Conservation (phyloP, 2,888 invertebrate genomes). For the Diarsia brunnea region DNA sequence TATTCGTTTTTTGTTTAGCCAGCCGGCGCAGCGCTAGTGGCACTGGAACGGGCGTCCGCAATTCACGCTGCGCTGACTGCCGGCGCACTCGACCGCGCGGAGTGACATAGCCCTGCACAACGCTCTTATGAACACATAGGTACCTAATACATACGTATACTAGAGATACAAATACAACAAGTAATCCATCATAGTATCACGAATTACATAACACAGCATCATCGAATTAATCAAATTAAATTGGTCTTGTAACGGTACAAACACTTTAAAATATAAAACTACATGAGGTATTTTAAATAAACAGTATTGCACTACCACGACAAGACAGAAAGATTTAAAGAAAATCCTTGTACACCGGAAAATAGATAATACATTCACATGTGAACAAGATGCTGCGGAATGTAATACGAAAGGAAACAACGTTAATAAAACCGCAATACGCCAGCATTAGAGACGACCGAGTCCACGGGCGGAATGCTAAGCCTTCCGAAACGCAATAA, state of each 20-base stretch:
- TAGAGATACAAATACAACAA: slow-evolving; percentile 24
- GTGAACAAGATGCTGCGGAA: slow-evolving; percentile 76
- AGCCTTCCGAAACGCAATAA: slow-evolving; percentile 82
- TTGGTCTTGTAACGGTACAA: neutral
- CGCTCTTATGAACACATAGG: slow-evolving; percentile 60
- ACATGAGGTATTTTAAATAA: slow-evolving; percentile 21
- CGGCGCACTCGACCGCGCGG: slow-evolving; percentile 72
- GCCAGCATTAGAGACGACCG: slow-evolving; percentile 79
- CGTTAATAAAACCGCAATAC: slow-evolving; percentile 86
- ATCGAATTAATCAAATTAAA: neutral
- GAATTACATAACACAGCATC: neutral
- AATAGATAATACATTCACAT: slow-evolving; percentile 67
- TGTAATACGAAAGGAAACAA: slow-evolving; percentile 82
- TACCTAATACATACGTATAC: slow-evolving; percentile 39
- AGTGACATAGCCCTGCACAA: slow-evolving; percentile 71
- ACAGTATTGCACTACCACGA: slow-evolving; percentile 13
- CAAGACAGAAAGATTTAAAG: slow-evolving; percentile 31
- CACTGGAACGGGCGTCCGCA: slow-evolving; percentile 74
- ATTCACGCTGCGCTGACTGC: slow-evolving; percentile 80
- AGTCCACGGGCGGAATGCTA: slow-evolving; percentile 81
- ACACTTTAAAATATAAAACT: neutral
- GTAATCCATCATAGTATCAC: neutral
- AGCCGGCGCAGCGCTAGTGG: slow-evolving; percentile 62
- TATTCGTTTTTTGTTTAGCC: slow-evolving; percentile 66
- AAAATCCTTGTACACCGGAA: slow-evolving; percentile 45